Percentiles rank a stretch among this genome's conserved stretches.
phyloP scores from a whole-genome alignment of 2,888 invertebrate genomes.

The Patella caerulea region DNA sequence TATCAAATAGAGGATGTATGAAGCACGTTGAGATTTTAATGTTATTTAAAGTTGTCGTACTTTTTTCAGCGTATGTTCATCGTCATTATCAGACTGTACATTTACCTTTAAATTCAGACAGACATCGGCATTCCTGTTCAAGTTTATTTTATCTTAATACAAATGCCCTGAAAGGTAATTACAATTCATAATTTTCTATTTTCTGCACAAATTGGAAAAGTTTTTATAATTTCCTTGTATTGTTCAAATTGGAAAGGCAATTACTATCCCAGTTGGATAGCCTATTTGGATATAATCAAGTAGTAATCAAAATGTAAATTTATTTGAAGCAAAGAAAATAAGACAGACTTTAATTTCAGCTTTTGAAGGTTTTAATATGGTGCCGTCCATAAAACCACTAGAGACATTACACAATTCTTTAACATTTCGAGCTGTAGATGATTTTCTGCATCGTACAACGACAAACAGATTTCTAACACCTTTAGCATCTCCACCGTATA shows the following conservation, averaged over 20 bases:
- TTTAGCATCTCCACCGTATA: constrained; percentile 48
- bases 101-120: constrained; percentile 53
- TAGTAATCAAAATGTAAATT: too few relatives aligned
- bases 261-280: too few relatives aligned
- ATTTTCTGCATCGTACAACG: constrained; percentile 89
- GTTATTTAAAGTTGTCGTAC: too few relatives aligned
- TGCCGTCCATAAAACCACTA: constrained; percentile 94
- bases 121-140: constrained; percentile 51
- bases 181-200: background rate
- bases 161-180: constrained; percentile 54
- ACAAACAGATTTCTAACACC: constrained; percentile 60
- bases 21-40: too few relatives aligned
- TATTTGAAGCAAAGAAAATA: too few relatives aligned
- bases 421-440: constrained; percentile 90
- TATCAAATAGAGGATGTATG: too few relatives aligned
- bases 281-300: too few relatives aligned
- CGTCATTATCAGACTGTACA: constrained; percentile 63
- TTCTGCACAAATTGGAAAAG: background rate
- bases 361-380: constrained; percentile 71
- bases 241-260: too few relatives aligned
- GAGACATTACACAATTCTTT: constrained; percentile 98
- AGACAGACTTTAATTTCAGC: constrained; percentile 35
- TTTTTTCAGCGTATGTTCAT: constrained; percentile 50
- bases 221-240: background rate
- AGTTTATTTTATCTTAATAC: constrained; percentile 55